Evolutionary conservation across 2,797 vertebrate species (phyloP).

Genomic region (Atherinosoma microstoma): DNA sequence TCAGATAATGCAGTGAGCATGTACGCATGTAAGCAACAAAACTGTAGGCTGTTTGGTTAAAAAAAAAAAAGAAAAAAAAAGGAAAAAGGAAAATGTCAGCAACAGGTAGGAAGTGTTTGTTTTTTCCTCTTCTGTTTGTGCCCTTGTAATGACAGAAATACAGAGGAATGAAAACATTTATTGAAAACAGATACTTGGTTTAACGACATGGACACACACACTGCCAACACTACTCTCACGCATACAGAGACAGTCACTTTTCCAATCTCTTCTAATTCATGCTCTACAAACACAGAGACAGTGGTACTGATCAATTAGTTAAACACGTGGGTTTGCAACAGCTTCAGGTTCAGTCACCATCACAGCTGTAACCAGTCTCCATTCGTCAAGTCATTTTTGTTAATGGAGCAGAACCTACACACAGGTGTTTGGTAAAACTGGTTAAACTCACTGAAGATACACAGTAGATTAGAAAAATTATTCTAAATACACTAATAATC

Average conservation of each 20-base stretch:
- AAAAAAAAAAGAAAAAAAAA: neutral
- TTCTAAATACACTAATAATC: constrained; percentile 6
- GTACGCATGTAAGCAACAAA: neutral
- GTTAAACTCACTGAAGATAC: neutral
- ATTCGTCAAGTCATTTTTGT: constrained; percentile 13
- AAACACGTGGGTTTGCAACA: neutral
- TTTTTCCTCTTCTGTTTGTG: neutral
- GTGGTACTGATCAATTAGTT: neutral
- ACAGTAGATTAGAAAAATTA: neutral
- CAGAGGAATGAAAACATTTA: neutral
- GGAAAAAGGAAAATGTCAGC: neutral
- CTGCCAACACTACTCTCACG: neutral
- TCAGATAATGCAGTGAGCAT: neutral
- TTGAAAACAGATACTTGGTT: neutral
- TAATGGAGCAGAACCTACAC: constrained; percentile 14
- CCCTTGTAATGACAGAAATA: neutral
- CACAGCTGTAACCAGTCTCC: constrained; percentile 31
- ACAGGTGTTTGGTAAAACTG: constrained; percentile 9
- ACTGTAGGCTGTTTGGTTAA: neutral
- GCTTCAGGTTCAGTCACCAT: constrained; percentile 29
- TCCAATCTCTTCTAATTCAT: neutral
- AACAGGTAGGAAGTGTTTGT: constrained; percentile 2
- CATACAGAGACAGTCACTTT: neutral
- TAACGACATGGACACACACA: neutral
- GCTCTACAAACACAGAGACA: neutral